These are phyloP conservation scores for Pseudorhombus dupliciocellatus DNA, from an alignment of 2,113 vertebrate genomes.

Conservation along the genomic window DNA sequence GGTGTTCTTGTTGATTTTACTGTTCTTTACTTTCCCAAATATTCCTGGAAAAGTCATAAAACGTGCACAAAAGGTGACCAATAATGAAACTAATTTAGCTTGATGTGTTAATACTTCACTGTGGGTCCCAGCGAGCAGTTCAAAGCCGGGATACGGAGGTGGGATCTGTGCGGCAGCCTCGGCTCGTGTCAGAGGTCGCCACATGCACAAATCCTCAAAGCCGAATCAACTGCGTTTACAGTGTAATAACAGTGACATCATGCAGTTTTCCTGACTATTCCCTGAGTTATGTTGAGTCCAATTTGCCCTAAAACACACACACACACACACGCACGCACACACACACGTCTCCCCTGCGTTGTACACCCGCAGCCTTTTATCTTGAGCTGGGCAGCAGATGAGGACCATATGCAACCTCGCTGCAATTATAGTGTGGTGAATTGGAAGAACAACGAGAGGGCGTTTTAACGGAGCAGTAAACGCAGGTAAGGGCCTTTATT, in stretches of 20 bases:
- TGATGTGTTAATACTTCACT: conserved; percentile 46
- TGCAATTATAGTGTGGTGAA: conserved; percentile 72
- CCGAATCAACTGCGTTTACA: conserved; percentile 57
- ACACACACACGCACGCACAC: conserved; percentile 36
- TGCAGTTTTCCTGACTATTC: conserved; percentile 63
- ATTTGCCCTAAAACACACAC: conserved; percentile 69
- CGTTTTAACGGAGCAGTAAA: conserved; percentile 77
- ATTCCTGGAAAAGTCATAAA: conserved; percentile 33
- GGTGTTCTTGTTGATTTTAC: background rate
- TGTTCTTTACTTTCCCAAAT: conserved; percentile 26
- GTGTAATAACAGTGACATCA: conserved; percentile 73
- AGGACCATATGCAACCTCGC: conserved; percentile 74
- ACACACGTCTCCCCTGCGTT: conserved; percentile 44
- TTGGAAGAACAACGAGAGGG: conserved; percentile 73
- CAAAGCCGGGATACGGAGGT: conserved; percentile 39
- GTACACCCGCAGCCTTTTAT: conserved; percentile 68
- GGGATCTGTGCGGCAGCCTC: conserved; percentile 36
- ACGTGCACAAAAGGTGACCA: conserved; percentile 19
- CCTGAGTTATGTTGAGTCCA: conserved; percentile 60
- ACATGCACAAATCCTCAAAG: conserved; percentile 57
- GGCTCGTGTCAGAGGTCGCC: conserved; percentile 46
- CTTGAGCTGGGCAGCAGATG: conserved; percentile 65
- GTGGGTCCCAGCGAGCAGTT: conserved; percentile 20
- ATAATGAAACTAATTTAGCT: conserved; percentile 28
- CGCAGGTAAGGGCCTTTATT: conserved; percentile 74